These are phyloP conservation scores for Drosophila pandora DNA, from an alignment of 1,140 invertebrate genomes.

Conservation along the genomic window DNA sequence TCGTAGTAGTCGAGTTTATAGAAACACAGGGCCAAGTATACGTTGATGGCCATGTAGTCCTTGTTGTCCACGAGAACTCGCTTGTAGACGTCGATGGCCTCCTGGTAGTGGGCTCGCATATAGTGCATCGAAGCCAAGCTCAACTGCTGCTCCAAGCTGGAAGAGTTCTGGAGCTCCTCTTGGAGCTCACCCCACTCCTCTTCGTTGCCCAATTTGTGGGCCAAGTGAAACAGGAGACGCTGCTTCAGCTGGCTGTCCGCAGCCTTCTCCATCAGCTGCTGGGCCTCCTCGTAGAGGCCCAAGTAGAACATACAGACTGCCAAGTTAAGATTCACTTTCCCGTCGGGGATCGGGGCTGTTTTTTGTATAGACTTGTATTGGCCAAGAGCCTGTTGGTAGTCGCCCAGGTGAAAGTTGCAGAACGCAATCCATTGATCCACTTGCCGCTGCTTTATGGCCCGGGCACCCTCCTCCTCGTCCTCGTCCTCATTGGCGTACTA, in stretches of 20 bases:
- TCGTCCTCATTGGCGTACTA: conserved; percentile 83
- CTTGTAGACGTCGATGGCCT: conserved; percentile 99
- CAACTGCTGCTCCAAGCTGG: conserved; percentile 97
- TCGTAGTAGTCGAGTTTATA: conserved; percentile 98
- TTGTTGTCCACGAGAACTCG: conserved; percentile 95
- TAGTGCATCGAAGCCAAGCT: conserved; percentile 98
- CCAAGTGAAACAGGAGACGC: conserved; percentile 95
- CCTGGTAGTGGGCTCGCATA: conserved; percentile 97
- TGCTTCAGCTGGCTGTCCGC: conserved; percentile 87
- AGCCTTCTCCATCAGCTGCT: conserved; percentile 86
- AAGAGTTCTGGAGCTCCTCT: conserved; percentile 93
- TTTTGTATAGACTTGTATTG: conserved; percentile 87
- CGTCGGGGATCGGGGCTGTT: conserved; percentile 54
- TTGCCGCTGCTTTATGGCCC: conserved; percentile 85
- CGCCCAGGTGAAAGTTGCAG: conserved; percentile 97
- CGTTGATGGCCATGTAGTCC: conserved; percentile 97
- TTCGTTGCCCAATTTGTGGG: conserved; percentile 97
- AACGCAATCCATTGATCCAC: conserved; percentile 95
- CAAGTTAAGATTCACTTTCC: conserved; percentile 89
- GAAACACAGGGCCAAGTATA: conserved; percentile 98
- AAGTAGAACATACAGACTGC: conserved; percentile 98
- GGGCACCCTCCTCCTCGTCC: conserved; percentile 85
- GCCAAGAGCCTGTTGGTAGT: conserved; percentile 94
- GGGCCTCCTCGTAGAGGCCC: conserved; percentile 90
- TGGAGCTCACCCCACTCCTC: conserved; percentile 92